Base-by-base conservation (phyloP, 2,888 invertebrate species). In the Neuroscelio doddi region DNA sequence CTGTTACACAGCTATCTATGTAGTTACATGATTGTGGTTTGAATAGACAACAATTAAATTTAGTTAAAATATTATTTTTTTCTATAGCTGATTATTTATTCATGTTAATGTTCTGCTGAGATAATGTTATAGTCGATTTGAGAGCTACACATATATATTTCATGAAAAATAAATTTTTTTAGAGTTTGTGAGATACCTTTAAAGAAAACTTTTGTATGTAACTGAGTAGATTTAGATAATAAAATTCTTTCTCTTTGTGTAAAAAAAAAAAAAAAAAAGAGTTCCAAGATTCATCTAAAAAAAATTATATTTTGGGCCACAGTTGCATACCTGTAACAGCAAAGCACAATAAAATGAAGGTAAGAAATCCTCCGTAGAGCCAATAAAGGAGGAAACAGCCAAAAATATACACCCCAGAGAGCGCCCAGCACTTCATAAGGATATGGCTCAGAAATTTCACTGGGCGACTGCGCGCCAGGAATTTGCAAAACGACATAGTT, bases 371-470 rank as follows among this genome's bases (percentile, higher is more conserved):
- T 51, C 95, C 95, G 84, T 93, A 93, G 72, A 93, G 89, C 90
- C 93, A 95, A 85, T 93, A 95, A 39, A 94, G 87, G 68, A 95
- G 81, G 75, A 94, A 88, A 81, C 93, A 91, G 49, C 91, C 87
- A 53, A 94, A 87, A 69, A 93, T 85, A 56, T 92, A 91, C 57
- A 92, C 87, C 29, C 92, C 90, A 41, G 92, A 91, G 63, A 93
- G 89, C 51, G 91, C 90, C 93, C 94, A 95, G 76, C 94, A 90
- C 84, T 90, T 90, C 80, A 90, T 87, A 69, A 90, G 85, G 75
- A 90, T 87, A 65, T 87, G 81, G 62, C 88, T 83, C 56, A 90
- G 71, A 72, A 85, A 76, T 71, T 83, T 83, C 26, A 86, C 69
- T 16, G 86, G 80, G 81, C 87, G 81, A 55, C 75, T 78, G 26